Conservation (phyloP, 2,113 vertebrate species). For the Tyrannus savana region DNA sequence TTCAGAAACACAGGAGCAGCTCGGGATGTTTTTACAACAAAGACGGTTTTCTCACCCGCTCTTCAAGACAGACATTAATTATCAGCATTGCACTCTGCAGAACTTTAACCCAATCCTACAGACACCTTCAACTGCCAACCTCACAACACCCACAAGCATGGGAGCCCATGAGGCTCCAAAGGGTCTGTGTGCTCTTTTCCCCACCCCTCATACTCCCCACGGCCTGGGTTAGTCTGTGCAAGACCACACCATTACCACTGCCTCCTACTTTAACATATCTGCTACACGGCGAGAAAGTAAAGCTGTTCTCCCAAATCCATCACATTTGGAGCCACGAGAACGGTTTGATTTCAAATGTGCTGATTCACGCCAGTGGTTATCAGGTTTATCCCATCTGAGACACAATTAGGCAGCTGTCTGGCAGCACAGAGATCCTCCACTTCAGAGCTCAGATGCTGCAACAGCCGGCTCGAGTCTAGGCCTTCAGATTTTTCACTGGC, state of each 20-base stretch:
- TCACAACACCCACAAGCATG: rapidly evolving
- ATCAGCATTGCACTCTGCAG: not conserved
- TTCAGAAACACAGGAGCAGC: not conserved
- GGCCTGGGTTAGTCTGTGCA: not conserved
- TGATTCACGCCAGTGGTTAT: not conserved
- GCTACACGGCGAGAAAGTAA: not conserved
- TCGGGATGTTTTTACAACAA: not conserved
- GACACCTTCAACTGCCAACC: not conserved
- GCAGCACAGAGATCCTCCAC: constrained; percentile 28
- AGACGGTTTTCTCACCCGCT: not conserved
- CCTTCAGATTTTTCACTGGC: not conserved
- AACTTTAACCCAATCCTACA: not conserved
- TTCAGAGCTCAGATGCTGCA: not conserved
- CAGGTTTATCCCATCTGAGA: not conserved
- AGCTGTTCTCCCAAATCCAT: not conserved
- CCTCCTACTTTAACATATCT: not conserved
- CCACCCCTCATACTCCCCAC: not conserved
- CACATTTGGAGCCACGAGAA: not conserved
- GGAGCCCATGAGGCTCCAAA: not conserved
- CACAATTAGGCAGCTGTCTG: not conserved
- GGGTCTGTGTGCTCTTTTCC: not conserved
- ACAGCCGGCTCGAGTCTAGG: not conserved
- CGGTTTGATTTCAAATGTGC: not conserved
- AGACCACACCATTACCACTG: not conserved
- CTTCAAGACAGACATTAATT: not conserved